Base-by-base conservation (phyloP, 2,113 vertebrate species). In the Cynopterus brachyotis region DNA sequence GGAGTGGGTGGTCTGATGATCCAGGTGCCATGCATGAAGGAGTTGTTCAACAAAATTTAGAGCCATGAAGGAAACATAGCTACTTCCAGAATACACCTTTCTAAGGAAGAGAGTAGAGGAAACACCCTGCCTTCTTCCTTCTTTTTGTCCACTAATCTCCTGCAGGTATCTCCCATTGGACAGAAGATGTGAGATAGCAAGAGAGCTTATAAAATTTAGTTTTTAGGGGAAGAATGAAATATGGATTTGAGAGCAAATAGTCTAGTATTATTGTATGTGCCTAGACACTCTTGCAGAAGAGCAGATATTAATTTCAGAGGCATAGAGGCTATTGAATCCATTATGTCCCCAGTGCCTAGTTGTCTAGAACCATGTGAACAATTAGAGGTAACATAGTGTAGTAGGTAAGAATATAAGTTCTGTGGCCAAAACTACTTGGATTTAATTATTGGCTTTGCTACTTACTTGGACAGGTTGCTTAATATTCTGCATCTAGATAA, bases 391-490 rank as follows among this genome's bases (percentile, higher is more conserved):
- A 45, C 62, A 88, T 8, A 89, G 3, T 80, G 30, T 67, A 80
- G 24, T 81, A 83, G 50, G 35, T 69, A 94, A 86, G 19, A 50
- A n/a, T 72, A 89, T 47, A 73, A 90, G n/a, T 28, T 72, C 76
- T 93, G n/a, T 26, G 42, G 66, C 53, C 47, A 92, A 22, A 72
- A 47, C 13, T 73, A 26, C 42, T 89, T 89, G 35, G 37, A 81
- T 94, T 94, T 26, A 73, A 66, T 60, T 91, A 80, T 57, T 94
- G 32, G 45, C 66, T 66, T 72, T 83, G 28, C 6, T 84, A 93
- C 50, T 91, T 83, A 88, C 24, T 91, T 94, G 15, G n/a, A 32
- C 50, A 69, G 9, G 11, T 76, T 88, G 67, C 50, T 96, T 89
- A 40, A 62, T 91, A 28, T 4, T 53, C 22, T 88, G 24, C 76